A percentile compares a stretch with the other conserved stretches of the same genome.
phyloP scores from a whole-genome alignment of 2,797 vertebrate species.

The Darevskia mixta region DNA sequence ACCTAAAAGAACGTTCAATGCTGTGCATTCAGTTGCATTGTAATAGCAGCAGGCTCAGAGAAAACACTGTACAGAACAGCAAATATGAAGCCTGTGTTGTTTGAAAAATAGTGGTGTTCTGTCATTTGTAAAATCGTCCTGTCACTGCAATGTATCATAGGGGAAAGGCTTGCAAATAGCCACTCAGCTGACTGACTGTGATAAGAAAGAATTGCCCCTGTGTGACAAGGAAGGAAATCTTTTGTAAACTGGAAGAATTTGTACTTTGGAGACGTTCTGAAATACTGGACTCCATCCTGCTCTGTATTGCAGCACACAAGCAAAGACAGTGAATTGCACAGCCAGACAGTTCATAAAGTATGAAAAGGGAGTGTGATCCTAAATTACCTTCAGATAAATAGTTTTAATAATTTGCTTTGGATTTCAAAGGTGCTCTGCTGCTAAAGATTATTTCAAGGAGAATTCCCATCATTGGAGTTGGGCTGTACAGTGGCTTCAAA shows the following conservation, averaged over 20 bases:
- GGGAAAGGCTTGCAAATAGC: background rate
- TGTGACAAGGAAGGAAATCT: too few species aligned
- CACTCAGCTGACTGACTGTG: background rate
- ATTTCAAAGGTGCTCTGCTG: slow-evolving; percentile 88
- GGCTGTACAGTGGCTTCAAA: slow-evolving; percentile 99
- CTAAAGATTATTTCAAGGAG: slow-evolving; percentile 99
- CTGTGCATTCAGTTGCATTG: background rate
- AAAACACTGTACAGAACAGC: background rate
- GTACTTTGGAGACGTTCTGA: background rate
- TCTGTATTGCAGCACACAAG: background rate
- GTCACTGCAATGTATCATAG: background rate
- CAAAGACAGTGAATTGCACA: slow-evolving; percentile 22
- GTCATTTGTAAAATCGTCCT: background rate
- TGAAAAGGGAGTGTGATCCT: slow-evolving; percentile 3
- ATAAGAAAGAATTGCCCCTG: background rate
- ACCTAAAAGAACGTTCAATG: background rate
- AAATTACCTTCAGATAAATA: background rate
- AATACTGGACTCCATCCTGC: background rate
- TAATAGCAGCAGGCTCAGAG: background rate
- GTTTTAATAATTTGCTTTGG: slow-evolving; percentile 19
- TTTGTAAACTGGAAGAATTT: background rate
- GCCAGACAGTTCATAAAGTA: background rate
- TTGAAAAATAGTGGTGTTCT: background rate
- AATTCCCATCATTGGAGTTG: slow-evolving; percentile 98
- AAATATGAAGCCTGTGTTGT: background rate